Base-by-base conservation (phyloP, 2,113 vertebrate genomes). In the Thalassarche chlororhynchos region DNA sequence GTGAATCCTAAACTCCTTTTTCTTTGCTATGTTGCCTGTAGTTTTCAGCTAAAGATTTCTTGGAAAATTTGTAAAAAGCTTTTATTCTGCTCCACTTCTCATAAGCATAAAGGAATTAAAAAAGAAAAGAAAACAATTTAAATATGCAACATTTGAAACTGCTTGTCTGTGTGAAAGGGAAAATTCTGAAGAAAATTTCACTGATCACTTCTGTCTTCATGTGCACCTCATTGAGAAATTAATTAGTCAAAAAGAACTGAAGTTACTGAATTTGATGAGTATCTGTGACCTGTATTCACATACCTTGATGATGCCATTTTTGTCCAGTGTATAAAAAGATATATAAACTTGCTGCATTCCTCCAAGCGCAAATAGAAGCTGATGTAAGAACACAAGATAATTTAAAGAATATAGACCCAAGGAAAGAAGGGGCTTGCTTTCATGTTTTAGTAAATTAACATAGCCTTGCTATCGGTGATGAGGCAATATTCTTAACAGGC, bases 381-480 rank as follows among this genome's bases (percentile, higher is more conserved):
- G 8, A 38, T 31, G 8, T 46, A 66, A 55, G 36, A 90, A 81
- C 23, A 61, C 3, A 49, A 21, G 9, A 40, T 12, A 51, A 68
- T 29, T 55, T 70, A 47, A 49, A 81, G 21, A 62, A 9, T 42
- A 28, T 12, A 87, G 31, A 75, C 7, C 7, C 40, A 84, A 82
- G 10, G n/a, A 87, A 58, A 74, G 21, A 87, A 34, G 2, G 1
- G 1, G 0, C 0, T 62, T 42, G 3, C 6, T 85, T 79, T 55
- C 6, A 24, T 15, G 9, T 57, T 83, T 83, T 60, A 64, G 9
- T 32, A 77, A 87, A 69, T 8, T 2, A 58, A 51, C 17, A 42
- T 19, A 79, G 7, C 34, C 34, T 44, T 75, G 9, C 8, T 66
- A 3, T 58, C 9, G 7, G 5, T 34, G 16, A 34, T 69, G 23